Percentiles rank a stretch among this genome's conserved stretches.
These are phyloP conservation scores for Lichenostomus cassidix DNA, from an alignment of 2,113 vertebrate species.

Conservation along the genomic window DNA sequence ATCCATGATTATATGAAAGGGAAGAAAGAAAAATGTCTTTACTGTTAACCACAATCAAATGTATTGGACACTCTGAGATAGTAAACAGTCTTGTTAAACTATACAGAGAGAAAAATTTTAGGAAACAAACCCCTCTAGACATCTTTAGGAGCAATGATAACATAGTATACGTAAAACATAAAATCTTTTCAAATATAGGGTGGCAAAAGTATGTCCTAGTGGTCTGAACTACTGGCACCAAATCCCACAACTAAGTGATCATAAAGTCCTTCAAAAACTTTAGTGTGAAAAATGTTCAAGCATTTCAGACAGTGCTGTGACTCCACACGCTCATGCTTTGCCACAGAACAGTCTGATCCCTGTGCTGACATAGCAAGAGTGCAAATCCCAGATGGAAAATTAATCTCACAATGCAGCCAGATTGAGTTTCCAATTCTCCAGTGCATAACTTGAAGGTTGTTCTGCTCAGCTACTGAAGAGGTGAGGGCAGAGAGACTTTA, in stretches of 20 bases:
- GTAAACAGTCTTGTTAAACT: background rate
- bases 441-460: constrained; percentile 31
- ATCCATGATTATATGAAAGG: background rate
- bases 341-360: constrained; percentile 71
- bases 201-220: background rate
- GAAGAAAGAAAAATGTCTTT: background rate
- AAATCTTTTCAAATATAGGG: background rate
- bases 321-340: constrained; percentile 41
- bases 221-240: constrained; percentile 4
- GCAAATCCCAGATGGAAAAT: constrained; percentile 76
- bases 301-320: constrained; percentile 39
- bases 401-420: constrained; percentile 58
- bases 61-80: background rate
- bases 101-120: background rate
- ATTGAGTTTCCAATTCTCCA: constrained; percentile 68
- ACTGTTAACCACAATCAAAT: background rate
- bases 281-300: constrained; percentile 5
- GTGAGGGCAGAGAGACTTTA: constrained; percentile 19
- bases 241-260: background rate
- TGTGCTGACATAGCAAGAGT: constrained; percentile 64
- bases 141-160: background rate
- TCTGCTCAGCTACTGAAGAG: constrained; percentile 47
- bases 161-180: background rate
- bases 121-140: background rate
- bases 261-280: constrained; percentile 45